Evolutionary conservation across 2,113 vertebrate species (phyloP).

Genomic region (Bubo bubo): DNA sequence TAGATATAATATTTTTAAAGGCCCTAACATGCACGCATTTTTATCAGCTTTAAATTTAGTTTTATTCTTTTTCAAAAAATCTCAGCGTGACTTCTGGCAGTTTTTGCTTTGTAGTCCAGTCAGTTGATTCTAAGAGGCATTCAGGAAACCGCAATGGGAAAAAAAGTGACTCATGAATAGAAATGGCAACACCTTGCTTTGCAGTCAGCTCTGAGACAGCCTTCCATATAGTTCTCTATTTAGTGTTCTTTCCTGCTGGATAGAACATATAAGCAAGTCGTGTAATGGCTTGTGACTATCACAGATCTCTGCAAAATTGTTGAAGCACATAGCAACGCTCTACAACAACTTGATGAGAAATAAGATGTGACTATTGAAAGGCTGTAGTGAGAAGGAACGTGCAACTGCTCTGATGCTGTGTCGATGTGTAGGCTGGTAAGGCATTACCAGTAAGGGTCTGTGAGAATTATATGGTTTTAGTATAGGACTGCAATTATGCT

Average conservation of each 20-base stretch:
- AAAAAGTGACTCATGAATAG: background rate
- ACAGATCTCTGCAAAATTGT: background rate
- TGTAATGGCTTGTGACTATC: background rate
- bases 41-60: background rate
- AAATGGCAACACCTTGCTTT: background rate
- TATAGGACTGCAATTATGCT: background rate
- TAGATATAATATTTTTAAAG: background rate
- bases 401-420: background rate
- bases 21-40: background rate
- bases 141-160: constrained; percentile 21
- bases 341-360: background rate
- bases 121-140: background rate
- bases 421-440: background rate
- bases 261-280: background rate
- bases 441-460: background rate
- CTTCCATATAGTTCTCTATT: background rate
- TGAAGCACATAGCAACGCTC: background rate
- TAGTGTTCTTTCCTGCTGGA: background rate
- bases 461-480: background rate
- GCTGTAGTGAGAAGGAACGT: background rate
- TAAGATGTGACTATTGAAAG: background rate
- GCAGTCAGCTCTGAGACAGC: background rate
- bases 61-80: background rate
- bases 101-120: background rate
- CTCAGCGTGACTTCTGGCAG: background rate